These are phyloP conservation scores for Platanista minor DNA, from an alignment of 2,113 vertebrate species.

Conservation along the genomic window DNA sequence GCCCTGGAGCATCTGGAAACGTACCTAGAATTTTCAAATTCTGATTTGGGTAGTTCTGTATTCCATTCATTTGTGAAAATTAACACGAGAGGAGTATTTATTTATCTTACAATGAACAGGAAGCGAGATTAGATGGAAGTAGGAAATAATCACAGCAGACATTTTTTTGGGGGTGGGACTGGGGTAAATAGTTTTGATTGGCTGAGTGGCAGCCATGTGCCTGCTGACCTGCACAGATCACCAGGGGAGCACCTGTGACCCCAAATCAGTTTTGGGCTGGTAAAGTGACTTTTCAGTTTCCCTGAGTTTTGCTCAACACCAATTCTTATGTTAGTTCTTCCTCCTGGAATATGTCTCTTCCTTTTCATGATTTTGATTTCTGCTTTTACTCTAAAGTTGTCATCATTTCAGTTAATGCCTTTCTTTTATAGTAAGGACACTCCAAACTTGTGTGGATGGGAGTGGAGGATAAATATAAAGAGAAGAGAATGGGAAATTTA, in stretches of 20 bases:
- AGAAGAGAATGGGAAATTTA: background rate
- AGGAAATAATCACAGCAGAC: background rate
- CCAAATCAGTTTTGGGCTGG: background rate
- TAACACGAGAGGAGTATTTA: background rate
- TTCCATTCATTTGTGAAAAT: background rate
- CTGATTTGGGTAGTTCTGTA: background rate
- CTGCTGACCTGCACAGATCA: background rate
- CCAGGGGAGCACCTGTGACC: background rate
- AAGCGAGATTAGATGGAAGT: background rate
- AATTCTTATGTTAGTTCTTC: background rate
- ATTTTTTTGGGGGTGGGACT: background rate
- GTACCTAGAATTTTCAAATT: background rate
- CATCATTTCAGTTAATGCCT: background rate
- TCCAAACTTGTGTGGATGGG: background rate
- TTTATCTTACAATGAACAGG: background rate
- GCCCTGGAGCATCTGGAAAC: background rate
- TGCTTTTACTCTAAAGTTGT: background rate
- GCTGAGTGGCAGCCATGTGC: background rate
- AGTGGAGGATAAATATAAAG: background rate
- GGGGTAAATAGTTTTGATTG: background rate
- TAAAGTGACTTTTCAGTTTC: background rate
- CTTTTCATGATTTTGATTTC: background rate
- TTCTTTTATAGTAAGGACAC: background rate
- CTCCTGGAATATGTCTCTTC: background rate
- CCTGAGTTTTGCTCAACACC: background rate